These are phyloP conservation scores for Exocentrus adspersus DNA, from an alignment of 2,888 invertebrate genomes.

Conservation along the genomic window DNA sequence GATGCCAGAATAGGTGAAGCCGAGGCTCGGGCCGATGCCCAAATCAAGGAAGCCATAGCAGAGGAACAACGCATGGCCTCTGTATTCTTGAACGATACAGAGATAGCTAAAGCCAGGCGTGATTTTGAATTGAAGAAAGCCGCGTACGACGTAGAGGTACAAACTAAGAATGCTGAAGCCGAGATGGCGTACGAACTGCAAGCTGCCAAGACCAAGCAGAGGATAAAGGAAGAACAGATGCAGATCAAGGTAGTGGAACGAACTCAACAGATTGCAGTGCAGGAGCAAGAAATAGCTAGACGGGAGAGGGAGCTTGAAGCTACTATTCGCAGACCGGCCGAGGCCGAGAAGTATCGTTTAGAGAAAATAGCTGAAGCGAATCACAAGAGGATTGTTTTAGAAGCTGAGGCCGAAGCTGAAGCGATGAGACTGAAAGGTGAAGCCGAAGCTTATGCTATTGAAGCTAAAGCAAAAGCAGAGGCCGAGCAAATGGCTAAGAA, in stretches of 20 bases:
- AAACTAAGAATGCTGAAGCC: slow-evolving; percentile 93
- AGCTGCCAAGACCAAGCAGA: slow-evolving; percentile 95
- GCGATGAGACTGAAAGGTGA: slow-evolving; percentile 86
- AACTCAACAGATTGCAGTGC: slow-evolving; percentile 89
- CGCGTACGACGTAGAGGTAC: slow-evolving; percentile 96
- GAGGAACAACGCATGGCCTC: slow-evolving; percentile 97
- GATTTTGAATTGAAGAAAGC: slow-evolving; percentile 98
- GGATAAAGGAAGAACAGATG: slow-evolving; percentile 94
- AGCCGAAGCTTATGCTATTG: slow-evolving; percentile 92
- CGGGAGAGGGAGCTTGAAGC: slow-evolving; percentile 93
- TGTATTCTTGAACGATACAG: slow-evolving; percentile 93
- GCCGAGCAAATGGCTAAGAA: slow-evolving; percentile 98
- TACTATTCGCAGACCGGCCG: slow-evolving; percentile 91
- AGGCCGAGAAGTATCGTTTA: slow-evolving; percentile 90
- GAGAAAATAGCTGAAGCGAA: slow-evolving; percentile 97
- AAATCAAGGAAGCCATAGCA: slow-evolving; percentile 94
- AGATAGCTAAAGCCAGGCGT: slow-evolving; percentile 95
- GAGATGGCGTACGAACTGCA: slow-evolving; percentile 93
- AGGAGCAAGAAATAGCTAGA: slow-evolving; percentile 95
- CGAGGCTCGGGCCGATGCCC: slow-evolving; percentile 91
- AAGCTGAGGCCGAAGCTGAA: slow-evolving; percentile 96
- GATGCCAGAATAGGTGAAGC: slow-evolving; percentile 98
- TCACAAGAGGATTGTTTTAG: slow-evolving; percentile 85
- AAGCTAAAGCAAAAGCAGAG: slow-evolving; percentile 94
- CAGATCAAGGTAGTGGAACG: slow-evolving; percentile 76